A percentile compares a stretch with the other conserved stretches of the same genome.
These are phyloP conservation scores for Drosophila lini DNA, from an alignment of 1,140 invertebrate species.

Conservation along the genomic window DNA sequence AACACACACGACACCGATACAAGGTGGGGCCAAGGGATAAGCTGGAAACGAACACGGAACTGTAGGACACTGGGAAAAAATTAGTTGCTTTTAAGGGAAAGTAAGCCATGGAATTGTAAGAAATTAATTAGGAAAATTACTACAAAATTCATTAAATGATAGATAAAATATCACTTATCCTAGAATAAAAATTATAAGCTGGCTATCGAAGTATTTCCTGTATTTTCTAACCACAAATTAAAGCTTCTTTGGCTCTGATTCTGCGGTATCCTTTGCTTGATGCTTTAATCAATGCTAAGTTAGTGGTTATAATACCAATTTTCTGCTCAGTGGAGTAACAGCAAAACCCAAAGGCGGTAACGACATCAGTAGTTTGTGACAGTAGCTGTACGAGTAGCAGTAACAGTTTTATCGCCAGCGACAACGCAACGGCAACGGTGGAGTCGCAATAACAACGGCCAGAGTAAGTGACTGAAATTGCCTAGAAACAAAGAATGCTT, in stretches of 20 bases:
- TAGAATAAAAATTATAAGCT: too few relatives aligned
- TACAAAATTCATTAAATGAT: too few relatives aligned
- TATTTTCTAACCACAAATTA: too few relatives aligned
- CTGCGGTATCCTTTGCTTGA: neutral
- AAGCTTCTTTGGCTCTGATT: neutral
- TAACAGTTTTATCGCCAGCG: constrained; percentile 67
- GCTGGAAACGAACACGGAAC: constrained; percentile 34
- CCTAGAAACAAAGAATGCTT: constrained; percentile 63
- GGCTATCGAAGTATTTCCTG: neutral
- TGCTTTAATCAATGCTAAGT: neutral
- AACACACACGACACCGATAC: constrained; percentile 60
- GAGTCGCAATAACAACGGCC: constrained; percentile 60
- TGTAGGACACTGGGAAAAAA: constrained; percentile 9
- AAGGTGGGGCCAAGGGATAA: constrained; percentile 40
- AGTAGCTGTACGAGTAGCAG: constrained; percentile 31
- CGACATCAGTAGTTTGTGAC: constrained; percentile 45
- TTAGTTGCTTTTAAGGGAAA: too few relatives aligned
- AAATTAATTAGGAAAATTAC: too few relatives aligned
- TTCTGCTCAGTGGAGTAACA: constrained; percentile 35
- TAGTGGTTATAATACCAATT: neutral
- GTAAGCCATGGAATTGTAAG: too few relatives aligned
- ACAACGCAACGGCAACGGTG: constrained; percentile 51
- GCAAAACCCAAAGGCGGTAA: constrained; percentile 28
- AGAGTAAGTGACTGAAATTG: constrained; percentile 63
- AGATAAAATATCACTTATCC: too few relatives aligned